Evolutionary conservation across 1,140 invertebrate species (phyloP), one percentile per base, ranked within the genome.

Genomic region (Augochlora pura): DNA sequence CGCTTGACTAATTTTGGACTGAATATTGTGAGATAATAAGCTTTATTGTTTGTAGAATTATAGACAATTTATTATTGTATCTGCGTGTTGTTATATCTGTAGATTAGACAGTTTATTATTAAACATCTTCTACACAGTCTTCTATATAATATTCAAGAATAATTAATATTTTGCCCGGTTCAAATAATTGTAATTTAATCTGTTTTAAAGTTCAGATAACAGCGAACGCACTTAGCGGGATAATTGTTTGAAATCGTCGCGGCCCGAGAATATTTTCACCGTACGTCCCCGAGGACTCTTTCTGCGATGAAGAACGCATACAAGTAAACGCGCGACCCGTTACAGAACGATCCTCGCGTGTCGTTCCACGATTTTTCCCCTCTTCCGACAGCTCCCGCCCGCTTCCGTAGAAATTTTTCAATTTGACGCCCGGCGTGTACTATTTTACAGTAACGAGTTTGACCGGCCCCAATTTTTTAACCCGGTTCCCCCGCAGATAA

Each of bases 351-450:
- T 3, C 18, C 27, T 83, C 76, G 70, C 66, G 65, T 72, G 75
- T 42, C 66, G 25, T 32, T 52, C 27, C 52, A 25, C 57, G 54
- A 84, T 84, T 79, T 84, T 72, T 84, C 74, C 65, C 25, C 74
- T 60, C 25, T 14, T 14, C 71, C 39, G 57, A 77, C 65, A 59
- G 64, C 25, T 59, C 6, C 6, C 42, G 46, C 77, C 77, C 39
- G 52, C 77, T 78, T 68, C 46, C 65, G 25, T 66, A 70, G 54
- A 49, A 83, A 80, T 83, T 74, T 75, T 70, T 77, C 60, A 70
- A 52, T 63, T 62, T 63, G 25, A 60, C 82, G 38, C 62, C 62
- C 16, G 21, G 23, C 14, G 42, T 71, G 27, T 7, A 21, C 21
- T 27, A n/a, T 39, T 66, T 25, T 49, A 16, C n/a, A 12, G n/a